Conservation (phyloP, 1,140 invertebrate genomes). For the Dryas iulia region DNA sequence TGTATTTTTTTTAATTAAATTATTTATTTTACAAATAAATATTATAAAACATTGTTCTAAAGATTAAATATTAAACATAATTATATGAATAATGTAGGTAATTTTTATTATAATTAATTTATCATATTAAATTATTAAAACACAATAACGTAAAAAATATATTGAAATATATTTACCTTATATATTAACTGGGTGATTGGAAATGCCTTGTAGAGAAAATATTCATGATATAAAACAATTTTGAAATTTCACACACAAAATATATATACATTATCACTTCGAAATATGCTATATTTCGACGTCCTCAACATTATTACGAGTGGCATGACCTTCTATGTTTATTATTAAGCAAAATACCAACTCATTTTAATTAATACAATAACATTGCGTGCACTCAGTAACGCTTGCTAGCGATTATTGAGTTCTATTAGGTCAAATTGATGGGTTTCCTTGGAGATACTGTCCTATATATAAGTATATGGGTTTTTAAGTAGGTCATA, state of each 20-base stretch:
- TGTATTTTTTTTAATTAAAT: slow-evolving; percentile 5
- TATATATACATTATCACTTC: neutral
- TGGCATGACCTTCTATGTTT: neutral
- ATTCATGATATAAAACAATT: too few species aligned
- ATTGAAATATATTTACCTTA: too few species aligned
- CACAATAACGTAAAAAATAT: too few species aligned
- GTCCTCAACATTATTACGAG: neutral
- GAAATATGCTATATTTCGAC: neutral
- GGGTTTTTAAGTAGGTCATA: neutral
- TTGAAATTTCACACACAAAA: neutral
- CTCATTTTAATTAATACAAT: slow-evolving; percentile 12
- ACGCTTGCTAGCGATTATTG: slow-evolving; percentile 13
- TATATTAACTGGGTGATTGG: too few species aligned
- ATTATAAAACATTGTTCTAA: too few species aligned
- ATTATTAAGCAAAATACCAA: slow-evolving; percentile 8
- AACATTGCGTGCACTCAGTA: slow-evolving; percentile 20
- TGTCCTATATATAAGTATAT: slow-evolving; percentile 14
- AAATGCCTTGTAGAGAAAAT: too few species aligned
- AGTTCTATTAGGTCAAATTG: slow-evolving; percentile 41
- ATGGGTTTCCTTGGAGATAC: slow-evolving; percentile 53
- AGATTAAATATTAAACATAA: too few species aligned
- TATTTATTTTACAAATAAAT: neutral
- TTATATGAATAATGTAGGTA: too few species aligned
- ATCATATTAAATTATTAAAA: too few species aligned
- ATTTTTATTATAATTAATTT: too few species aligned